Percentiles rank a stretch among this genome's conserved stretches.
Evolutionary conservation across 2,113 vertebrate genomes (phyloP).

Genomic region (Daubentonia madagascariensis): DNA sequence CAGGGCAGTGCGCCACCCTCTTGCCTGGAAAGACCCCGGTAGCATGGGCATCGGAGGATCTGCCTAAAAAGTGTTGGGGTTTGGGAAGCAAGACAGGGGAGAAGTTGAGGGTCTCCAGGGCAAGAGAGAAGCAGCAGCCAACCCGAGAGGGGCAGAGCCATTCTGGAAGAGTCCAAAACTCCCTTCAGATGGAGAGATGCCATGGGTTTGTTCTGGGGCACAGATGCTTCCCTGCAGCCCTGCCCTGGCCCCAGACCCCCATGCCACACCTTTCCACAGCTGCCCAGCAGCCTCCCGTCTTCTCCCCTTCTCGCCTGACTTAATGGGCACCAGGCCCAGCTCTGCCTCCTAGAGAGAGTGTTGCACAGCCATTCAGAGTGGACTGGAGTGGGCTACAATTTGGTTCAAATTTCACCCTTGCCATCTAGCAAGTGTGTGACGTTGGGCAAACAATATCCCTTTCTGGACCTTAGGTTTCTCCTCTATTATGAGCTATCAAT

Average conservation of each 20-base stretch:
- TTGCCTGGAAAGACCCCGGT: background rate
- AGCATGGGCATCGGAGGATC: background rate
- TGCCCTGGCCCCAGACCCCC: background rate
- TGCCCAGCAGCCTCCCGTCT: background rate
- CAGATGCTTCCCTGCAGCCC: background rate
- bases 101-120: background rate
- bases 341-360: background rate
- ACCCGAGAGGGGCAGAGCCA: background rate
- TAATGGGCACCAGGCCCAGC: background rate
- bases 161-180: background rate
- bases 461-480: background rate
- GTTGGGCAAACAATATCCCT: background rate
- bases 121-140: background rate
- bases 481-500: background rate
- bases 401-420: background rate
- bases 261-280: background rate
- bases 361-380: background rate
- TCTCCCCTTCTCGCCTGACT: background rate
- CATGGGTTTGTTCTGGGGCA: background rate
- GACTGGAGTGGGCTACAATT: fast-evolving
- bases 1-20: background rate
- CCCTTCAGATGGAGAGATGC: background rate
- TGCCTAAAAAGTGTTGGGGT: background rate
- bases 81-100: background rate
- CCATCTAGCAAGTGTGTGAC: background rate